phyloP scores from a whole-genome alignment of 1,140 invertebrate species.

The Heliconius hewitsoni region DNA sequence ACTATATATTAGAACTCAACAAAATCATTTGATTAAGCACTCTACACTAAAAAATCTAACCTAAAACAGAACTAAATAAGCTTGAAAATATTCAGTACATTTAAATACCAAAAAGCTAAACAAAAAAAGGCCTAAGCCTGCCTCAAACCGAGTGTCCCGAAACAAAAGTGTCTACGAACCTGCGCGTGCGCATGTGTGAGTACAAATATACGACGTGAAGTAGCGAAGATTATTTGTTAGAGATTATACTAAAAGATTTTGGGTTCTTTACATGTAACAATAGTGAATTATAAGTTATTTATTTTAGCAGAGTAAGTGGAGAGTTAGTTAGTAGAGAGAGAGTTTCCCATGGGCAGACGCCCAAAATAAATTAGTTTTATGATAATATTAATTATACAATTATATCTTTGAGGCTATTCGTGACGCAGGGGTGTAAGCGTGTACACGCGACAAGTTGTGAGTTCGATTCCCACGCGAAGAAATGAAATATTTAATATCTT shows the following conservation, averaged over 20 bases:
- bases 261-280: not conserved
- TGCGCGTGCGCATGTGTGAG: slow-evolving; percentile 52
- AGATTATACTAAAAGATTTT: slow-evolving; percentile 20
- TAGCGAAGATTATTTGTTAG: slow-evolving; percentile 26
- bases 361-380: too few species aligned
- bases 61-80: not conserved
- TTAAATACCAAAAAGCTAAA: slow-evolving; percentile 26
- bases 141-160: slow-evolving; percentile 49
- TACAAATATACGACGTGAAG: slow-evolving; percentile 37
- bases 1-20: too few species aligned
- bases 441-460: too few species aligned
- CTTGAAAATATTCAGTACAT: slow-evolving; percentile 37
- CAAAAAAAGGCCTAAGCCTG: slow-evolving; percentile 52
- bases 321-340: too few species aligned
- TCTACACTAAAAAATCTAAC: not conserved
- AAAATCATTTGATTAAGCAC: too few species aligned
- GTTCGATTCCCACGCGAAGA: too few species aligned
- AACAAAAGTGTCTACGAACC: slow-evolving; percentile 65
- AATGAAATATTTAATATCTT: too few species aligned
- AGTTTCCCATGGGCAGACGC: too few species aligned
- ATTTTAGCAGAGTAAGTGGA: too few species aligned
- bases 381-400: too few species aligned
- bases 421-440: too few species aligned
- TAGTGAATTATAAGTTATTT: not conserved
- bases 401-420: too few species aligned